Evolutionary conservation across 2,888 invertebrate species (phyloP).

Genomic region (Drosophila aldrichi): DNA sequence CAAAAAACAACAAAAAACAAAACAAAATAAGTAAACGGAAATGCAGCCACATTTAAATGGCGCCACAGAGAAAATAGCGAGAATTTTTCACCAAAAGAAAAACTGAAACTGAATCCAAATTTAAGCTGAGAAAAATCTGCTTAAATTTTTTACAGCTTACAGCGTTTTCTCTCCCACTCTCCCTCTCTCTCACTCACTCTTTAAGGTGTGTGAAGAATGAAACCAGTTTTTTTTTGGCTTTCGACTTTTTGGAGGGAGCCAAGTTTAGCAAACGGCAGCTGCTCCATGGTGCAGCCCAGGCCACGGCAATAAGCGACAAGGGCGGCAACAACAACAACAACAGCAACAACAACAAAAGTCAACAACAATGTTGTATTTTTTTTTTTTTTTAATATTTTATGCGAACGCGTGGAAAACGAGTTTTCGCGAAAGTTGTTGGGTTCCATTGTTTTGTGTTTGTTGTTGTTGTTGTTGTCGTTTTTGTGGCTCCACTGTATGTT

Average conservation of each 20-base stretch:
- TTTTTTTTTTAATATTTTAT: constrained; percentile 46
- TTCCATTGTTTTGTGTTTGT: constrained; percentile 37
- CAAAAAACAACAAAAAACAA: neutral
- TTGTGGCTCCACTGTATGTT: constrained; percentile 27
- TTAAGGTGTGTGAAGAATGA: constrained; percentile 28
- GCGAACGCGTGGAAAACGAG: constrained; percentile 74
- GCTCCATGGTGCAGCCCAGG: constrained; percentile 53
- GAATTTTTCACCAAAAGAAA: constrained; percentile 3
- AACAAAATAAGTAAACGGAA: constrained; percentile 39
- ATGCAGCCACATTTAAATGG: constrained; percentile 57
- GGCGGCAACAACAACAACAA: constrained; percentile 38
- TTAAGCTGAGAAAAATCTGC: neutral
- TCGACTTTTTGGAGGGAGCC: constrained; percentile 19
- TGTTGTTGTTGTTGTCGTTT: neutral
- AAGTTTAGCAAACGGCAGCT: constrained; percentile 27
- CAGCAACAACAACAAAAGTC: constrained; percentile 28
- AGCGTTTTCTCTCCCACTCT: neutral
- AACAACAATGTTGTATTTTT: constrained; percentile 21
- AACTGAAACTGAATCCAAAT: constrained; percentile 15
- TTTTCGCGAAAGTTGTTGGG: constrained; percentile 75
- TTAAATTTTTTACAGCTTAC: constrained; percentile 3
- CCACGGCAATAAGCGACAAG: constrained; percentile 60
- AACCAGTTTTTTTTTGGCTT: constrained; percentile 68
- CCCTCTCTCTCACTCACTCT: constrained; percentile 2
- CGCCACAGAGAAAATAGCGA: constrained; percentile 41